Percentiles rank a stretch among this genome's conserved stretches.
phyloP scores from a whole-genome alignment of 2,797 vertebrate genomes.

The Poecilia wingei region DNA sequence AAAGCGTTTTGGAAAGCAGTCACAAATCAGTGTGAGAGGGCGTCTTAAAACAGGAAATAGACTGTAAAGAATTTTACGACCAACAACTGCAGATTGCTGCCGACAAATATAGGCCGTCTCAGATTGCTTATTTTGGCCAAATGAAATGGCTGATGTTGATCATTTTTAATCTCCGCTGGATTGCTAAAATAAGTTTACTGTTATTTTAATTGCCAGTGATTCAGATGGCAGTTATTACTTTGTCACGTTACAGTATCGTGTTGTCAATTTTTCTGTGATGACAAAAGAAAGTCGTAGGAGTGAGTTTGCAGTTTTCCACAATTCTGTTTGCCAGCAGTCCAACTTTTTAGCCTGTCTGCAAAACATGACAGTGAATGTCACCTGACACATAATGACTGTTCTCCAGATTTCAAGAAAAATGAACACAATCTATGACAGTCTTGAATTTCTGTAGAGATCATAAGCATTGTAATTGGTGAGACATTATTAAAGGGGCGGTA shows the following conservation, averaged over 20 bases:
- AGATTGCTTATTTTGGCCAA: neutral
- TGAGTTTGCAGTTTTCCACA: neutral
- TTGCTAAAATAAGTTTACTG: neutral
- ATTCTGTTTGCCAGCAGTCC: no score
- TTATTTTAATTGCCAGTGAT: neutral
- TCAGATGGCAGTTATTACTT: neutral
- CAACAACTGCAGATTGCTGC: constrained; percentile 1
- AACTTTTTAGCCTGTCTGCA: neutral
- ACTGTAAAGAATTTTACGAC: constrained; percentile 5
- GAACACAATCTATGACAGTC: neutral
- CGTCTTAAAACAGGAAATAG: constrained; percentile 15
- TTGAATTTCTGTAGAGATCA: neutral
- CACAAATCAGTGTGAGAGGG: neutral
- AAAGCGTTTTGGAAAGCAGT: constrained; percentile 16
- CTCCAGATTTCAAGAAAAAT: no score
- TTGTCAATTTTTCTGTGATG: neutral
- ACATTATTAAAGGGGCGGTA: neutral
- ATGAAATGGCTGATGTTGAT: neutral
- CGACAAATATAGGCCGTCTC: neutral
- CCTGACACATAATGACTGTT: neutral
- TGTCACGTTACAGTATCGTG: neutral
- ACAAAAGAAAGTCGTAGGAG: neutral
- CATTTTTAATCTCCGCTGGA: neutral
- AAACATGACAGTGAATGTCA: neutral
- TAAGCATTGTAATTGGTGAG: neutral